phyloP scores from a whole-genome alignment of 2,888 invertebrate species.

The Drosophila incognita region DNA sequence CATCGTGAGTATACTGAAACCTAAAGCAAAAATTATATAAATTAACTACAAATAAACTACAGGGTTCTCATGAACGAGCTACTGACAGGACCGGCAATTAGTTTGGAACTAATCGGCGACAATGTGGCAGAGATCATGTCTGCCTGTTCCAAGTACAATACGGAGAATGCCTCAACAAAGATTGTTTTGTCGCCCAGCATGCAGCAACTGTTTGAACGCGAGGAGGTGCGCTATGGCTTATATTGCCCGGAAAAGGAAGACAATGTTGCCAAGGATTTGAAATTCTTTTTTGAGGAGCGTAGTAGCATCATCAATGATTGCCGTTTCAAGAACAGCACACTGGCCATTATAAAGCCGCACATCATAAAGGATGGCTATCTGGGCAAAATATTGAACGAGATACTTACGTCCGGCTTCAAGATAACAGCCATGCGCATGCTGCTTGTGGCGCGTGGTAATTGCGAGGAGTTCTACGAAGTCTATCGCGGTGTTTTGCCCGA shows the following conservation, averaged over 20 bases:
- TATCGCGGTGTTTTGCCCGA: constrained; percentile 95
- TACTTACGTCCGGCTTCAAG: constrained; percentile 91
- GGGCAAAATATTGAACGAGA: constrained; percentile 90
- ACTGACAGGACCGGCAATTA: constrained; percentile 78
- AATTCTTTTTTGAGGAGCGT: constrained; percentile 87
- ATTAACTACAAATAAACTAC: background rate
- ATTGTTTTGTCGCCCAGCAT: constrained; percentile 83
- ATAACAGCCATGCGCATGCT: constrained; percentile 93
- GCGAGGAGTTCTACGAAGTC: constrained; percentile 96
- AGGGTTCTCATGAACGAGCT: constrained; percentile 81
- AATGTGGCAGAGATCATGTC: constrained; percentile 82
- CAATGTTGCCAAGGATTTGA: constrained; percentile 85
- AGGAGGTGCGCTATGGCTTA: constrained; percentile 89
- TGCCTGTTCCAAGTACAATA: constrained; percentile 63
- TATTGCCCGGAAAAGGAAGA: constrained; percentile 88
- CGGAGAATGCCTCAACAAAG: constrained; percentile 49
- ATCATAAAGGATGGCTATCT: constrained; percentile 89
- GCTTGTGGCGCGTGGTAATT: constrained; percentile 91
- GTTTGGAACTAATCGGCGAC: constrained; percentile 82
- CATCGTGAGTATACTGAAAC: constrained; percentile 86
- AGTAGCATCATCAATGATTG: constrained; percentile 86
- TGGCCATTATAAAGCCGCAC: constrained; percentile 96
- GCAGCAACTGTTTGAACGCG: constrained; percentile 89
- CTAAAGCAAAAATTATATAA: background rate
- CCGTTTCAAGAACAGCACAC: constrained; percentile 89